Base-by-base conservation (phyloP, 2,888 invertebrate species). In the Tenthredo notha region DNA sequence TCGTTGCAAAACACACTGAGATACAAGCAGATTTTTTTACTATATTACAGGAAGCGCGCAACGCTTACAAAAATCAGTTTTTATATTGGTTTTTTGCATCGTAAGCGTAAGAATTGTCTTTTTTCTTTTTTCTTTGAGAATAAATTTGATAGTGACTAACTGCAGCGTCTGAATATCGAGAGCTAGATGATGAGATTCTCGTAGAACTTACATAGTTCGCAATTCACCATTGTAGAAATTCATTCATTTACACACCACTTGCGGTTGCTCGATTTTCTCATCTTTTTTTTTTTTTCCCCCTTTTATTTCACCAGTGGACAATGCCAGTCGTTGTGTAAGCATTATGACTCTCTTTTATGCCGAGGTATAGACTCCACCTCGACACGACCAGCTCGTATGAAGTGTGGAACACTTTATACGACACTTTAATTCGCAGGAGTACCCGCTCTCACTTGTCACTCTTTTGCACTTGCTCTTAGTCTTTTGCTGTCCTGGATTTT, bases 401-500 rank as follows among this genome's bases (percentile, higher is more conserved):
- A 74, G 74, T 74, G 40, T 40, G 74, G n/a, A 40, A 21, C 40
- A n/a, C 74, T 43, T 43, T 43, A 74, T 43, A 74, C 43, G 9
- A 29, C 43, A 74, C 74, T 43, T 43, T 74, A n/a, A 43, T 74
- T 74, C 74, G n/a, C 43, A 10, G 40, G 43, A 74, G 74, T 74
- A 21, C 21, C 43, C 15, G 25, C 74, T 67, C 33, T 67, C 33
- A 67, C 33, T 67, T 25, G 18, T 67, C 67, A 33, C 61, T 61
- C 61, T n/a, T 54, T 33, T n/a, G 18, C 70, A 70, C 37, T 70
- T 40, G 33, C 70, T 70, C 37, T 70, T 37, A n/a, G 12, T 33
- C 33, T 67, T 67, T 37, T 70, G 70, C 37, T 21, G 40, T 25
- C 4, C 74, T 74, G 15, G 43, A 25, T 21, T 43, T 40, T 43